Evolutionary conservation across 2,113 vertebrate genomes (phyloP).

Genomic region (Sceloporus undulatus): DNA sequence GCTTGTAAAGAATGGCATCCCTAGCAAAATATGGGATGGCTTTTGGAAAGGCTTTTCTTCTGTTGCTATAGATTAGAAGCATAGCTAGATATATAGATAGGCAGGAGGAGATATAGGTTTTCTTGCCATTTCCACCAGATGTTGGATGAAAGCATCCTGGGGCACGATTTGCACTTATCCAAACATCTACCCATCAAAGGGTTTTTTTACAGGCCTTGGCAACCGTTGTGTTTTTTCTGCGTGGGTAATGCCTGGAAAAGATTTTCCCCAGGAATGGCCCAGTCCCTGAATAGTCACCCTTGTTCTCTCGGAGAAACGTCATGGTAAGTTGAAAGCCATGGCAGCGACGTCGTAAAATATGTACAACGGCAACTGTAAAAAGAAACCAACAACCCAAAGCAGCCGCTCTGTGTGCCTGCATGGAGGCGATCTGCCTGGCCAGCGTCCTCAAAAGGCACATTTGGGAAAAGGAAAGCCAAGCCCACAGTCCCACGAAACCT

Average conservation of each 20-base stretch:
- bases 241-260: slow-evolving; percentile 75
- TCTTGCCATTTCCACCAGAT: slow-evolving; percentile 48
- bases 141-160: slow-evolving; percentile 64
- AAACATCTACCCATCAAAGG: slow-evolving; percentile 76
- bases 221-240: slow-evolving; percentile 67
- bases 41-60: no score
- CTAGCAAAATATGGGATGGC: no score
- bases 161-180: slow-evolving; percentile 76
- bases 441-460: slow-evolving; percentile 31
- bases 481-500: no score
- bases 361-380: slow-evolving; percentile 64
- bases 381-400: slow-evolving; percentile 5
- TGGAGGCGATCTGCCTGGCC: slow-evolving; percentile 54
- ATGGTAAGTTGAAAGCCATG: slow-evolving; percentile 61
- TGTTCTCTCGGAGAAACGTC: slow-evolving; percentile 73
- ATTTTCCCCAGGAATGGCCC: slow-evolving; percentile 58
- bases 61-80: no score
- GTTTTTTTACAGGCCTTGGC: slow-evolving; percentile 73
- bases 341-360: slow-evolving; percentile 72
- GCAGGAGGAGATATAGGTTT: background rate
- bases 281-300: slow-evolving; percentile 73
- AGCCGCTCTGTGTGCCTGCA: slow-evolving; percentile 59
- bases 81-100: background rate
- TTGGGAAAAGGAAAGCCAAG: slow-evolving; percentile 32
- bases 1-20: no score